Conservation (phyloP, 2,797 vertebrate species). For the Danio albolineatus region DNA sequence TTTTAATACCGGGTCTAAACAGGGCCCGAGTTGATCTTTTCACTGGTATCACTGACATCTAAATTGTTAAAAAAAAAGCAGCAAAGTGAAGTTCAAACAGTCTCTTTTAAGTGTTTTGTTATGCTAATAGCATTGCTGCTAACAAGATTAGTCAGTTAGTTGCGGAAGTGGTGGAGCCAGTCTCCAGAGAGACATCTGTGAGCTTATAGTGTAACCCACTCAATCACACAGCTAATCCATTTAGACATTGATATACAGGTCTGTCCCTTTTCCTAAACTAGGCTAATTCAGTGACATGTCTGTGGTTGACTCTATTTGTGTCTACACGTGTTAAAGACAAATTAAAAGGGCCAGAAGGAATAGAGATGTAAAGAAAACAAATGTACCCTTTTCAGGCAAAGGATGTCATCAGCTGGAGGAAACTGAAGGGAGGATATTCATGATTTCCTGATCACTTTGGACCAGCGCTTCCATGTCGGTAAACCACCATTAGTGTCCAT, state of each 20-base stretch:
- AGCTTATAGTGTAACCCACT: constrained; percentile 45
- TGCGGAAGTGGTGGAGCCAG: constrained; percentile 27
- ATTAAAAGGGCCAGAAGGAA: background rate
- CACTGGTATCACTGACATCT: background rate
- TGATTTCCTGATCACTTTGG: constrained; percentile 46
- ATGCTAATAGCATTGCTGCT: constrained; percentile 29
- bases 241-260: constrained; percentile 57
- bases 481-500: constrained; percentile 28
- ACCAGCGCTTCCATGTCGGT: constrained; percentile 39
- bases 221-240: constrained; percentile 55
- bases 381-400: constrained; percentile 4
- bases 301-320: constrained; percentile 17
- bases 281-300: constrained; percentile 51
- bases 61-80: background rate
- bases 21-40: background rate
- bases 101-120: constrained; percentile 24
- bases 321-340: background rate
- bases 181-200: constrained; percentile 41
- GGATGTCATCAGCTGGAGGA: constrained; percentile 26
- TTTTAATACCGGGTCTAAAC: no score
- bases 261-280: constrained; percentile 47
- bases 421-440: constrained; percentile 31
- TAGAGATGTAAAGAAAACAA: constrained; percentile 19
- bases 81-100: constrained; percentile 4
- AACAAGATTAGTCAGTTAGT: constrained; percentile 41